Base-by-base conservation (phyloP, 2,888 invertebrate species). In the Nomada flava region DNA sequence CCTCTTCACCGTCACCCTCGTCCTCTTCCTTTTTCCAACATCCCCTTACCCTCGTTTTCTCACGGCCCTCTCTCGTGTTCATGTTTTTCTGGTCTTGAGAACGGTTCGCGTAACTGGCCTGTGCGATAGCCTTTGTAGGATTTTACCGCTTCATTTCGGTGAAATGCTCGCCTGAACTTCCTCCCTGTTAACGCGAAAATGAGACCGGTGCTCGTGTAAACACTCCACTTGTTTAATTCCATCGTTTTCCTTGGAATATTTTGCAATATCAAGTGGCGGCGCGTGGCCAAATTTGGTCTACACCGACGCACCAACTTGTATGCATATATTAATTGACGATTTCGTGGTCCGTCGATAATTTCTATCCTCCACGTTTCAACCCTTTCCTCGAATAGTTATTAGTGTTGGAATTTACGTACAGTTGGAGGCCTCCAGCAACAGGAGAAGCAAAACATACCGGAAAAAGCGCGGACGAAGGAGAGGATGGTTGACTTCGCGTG, bases 401-500 rank as follows among this genome's bases (percentile, higher is more conserved):
- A 81, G 81, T 55, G 77, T 59, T 60, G 81, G 86, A 81, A 81
- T 84, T 82, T 76, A 76, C 84, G 87, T 88, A 82, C 82, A 88
- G 86, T 85, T 88, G 88, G 79, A 82, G 83, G 76, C 83, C 77
- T 87, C 85, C 62, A 83, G 72, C 76, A 82, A 83, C 79, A 71
- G 79, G 73, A 73, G 82, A 75, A 76, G 81, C 89, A 89, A 86
- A 89, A 79, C 88, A 83, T 76, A 74, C 70, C 87, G 88, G 89
- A 85, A 89, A 89, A 88, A 86, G 82, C 84, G 69, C 74, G 71
- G 69, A 67, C 67, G 68, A 72, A 76, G 52, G 76, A 74, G 85
- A 76, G 85, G 79, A 82, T 69, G 74, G 79, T 79, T 79, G 84
- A 75, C 82, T 87, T 76, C 63, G 18, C 83, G 82, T 75, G 69